phyloP scores from a whole-genome alignment of 92 coral and sea anemone species.

The Bergia sp. region DNA sequence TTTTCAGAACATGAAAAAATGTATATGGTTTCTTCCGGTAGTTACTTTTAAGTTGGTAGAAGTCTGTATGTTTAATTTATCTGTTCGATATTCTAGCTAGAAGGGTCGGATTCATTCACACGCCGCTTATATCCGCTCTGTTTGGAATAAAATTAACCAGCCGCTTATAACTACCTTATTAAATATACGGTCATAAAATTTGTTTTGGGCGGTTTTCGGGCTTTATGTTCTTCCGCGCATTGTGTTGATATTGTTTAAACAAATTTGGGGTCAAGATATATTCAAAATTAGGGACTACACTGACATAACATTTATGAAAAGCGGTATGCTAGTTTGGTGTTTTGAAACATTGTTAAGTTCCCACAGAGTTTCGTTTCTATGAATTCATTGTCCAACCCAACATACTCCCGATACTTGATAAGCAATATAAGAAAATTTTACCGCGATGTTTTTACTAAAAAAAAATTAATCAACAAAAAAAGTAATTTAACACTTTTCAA shows the following conservation, averaged over 20 bases:
- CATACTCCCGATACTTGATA: not conserved
- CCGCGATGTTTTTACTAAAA: not conserved
- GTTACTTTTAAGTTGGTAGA: not conserved
- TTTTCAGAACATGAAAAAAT: not conserved
- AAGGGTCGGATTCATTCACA: not conserved
- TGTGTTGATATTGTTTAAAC: not conserved
- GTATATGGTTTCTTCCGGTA: not conserved
- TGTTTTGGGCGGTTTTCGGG: not conserved
- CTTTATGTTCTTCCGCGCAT: constrained; percentile 1
- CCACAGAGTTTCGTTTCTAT: not conserved
- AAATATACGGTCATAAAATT: not conserved
- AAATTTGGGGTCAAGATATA: not conserved
- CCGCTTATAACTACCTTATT: constrained; percentile 3
- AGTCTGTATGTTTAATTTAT: not conserved
- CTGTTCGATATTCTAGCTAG: not conserved
- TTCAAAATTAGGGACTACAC: not conserved
- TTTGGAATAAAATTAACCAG: constrained; percentile 12
- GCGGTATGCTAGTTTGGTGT: constrained; percentile 7
- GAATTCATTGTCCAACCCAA: not conserved
- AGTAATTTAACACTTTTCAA: not conserved
- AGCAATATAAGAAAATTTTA: not conserved
- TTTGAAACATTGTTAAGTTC: not conserved
- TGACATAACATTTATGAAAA: not conserved
- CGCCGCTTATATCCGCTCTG: not conserved
- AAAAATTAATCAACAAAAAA: no score